A percentile compares a stretch with the other conserved stretches of the same genome.
Evolutionary conservation across 2,797 vertebrate species (phyloP).

Genomic region (Eulemur albifrons): DNA sequence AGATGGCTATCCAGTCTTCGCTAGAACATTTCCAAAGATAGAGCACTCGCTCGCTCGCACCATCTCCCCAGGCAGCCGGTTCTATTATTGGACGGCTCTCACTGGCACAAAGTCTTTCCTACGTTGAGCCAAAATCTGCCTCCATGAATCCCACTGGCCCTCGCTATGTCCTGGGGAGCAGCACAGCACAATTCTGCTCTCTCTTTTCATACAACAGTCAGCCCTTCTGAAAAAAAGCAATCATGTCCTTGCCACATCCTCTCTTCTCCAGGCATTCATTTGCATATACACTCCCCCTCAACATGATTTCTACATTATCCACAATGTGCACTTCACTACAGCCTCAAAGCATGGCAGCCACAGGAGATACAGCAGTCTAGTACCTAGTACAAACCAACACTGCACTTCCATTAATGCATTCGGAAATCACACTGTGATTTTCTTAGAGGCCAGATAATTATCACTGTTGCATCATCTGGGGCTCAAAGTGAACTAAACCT

Average conservation of each 20-base stretch:
- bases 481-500: neutral
- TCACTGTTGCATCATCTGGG: neutral
- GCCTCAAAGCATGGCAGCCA: neutral
- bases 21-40: slow-evolving; percentile 81
- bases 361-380: neutral
- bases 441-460: neutral
- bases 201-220: slow-evolving; percentile 4
- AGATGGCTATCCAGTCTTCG: slow-evolving; percentile 76
- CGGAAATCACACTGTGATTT: neutral
- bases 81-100: slow-evolving; percentile 77
- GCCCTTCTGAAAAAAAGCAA: neutral
- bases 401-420: neutral
- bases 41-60: slow-evolving; percentile 61
- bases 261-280: neutral
- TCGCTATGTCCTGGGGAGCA: slow-evolving; percentile 13
- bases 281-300: neutral
- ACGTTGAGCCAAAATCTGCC: slow-evolving; percentile 69
- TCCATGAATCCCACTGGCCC: slow-evolving; percentile 59
- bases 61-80: slow-evolving; percentile 77
- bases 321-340: neutral
- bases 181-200: slow-evolving; percentile 15
- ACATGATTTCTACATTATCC: neutral
- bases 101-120: slow-evolving; percentile 66
- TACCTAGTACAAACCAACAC: neutral
- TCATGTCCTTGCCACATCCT: neutral